Conservation (phyloP, 1,140 invertebrate genomes). For the Akabosia matsudoensis region DNA sequence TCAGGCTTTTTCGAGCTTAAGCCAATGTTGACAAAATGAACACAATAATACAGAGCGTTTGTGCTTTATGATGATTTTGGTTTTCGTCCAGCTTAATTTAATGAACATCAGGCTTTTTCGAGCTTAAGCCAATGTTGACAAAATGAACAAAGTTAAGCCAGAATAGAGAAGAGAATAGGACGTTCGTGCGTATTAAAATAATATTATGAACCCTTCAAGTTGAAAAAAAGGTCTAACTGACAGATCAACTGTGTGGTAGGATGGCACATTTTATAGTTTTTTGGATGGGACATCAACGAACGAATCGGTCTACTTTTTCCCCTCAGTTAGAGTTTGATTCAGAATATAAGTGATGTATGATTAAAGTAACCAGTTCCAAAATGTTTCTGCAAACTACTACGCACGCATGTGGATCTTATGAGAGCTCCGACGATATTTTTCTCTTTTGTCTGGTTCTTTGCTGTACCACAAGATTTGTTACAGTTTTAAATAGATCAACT, state of each 20-base stretch:
- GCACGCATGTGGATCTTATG: too few relatives aligned
- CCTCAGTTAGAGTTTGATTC: too few relatives aligned
- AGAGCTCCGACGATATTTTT: not conserved
- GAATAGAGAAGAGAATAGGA: not conserved
- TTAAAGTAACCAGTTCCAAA: too few relatives aligned
- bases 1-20: not conserved
- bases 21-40: constrained; percentile 1
- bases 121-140: not conserved
- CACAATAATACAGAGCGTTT: too few relatives aligned
- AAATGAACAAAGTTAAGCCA: constrained; percentile 1
- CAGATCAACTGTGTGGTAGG: not conserved
- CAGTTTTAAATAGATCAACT: not conserved
- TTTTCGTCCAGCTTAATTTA: too few relatives aligned
- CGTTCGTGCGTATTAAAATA: constrained; percentile 8
- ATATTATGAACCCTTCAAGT: not conserved
- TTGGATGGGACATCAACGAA: not conserved
- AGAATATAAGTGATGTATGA: too few relatives aligned
- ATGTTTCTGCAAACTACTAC: too few relatives aligned
- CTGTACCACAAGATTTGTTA: not conserved
- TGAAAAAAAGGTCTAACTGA: not conserved
- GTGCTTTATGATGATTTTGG: too few relatives aligned
- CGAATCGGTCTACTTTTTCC: not conserved
- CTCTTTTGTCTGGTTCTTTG: not conserved
- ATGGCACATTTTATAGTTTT: too few relatives aligned
- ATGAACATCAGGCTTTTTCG: not conserved